Conservation (phyloP, 2,797 vertebrate species). For the Euphonia xanthogaster region DNA sequence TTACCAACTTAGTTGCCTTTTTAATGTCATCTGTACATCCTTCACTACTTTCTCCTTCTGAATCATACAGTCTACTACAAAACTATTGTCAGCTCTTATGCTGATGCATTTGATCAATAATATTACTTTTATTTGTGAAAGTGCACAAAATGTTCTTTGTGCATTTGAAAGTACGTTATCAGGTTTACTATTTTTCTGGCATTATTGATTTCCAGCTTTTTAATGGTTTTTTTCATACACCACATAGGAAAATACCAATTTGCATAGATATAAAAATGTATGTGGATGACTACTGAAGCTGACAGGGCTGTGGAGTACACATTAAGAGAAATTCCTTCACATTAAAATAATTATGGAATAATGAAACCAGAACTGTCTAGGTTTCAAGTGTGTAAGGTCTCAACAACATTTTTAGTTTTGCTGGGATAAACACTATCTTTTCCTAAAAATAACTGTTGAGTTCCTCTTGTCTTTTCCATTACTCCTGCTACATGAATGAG, state of each 20-base stretch:
- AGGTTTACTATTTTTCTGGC: background rate
- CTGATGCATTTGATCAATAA: background rate
- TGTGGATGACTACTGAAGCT: background rate
- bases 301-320: background rate
- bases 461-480: slow-evolving; percentile 43
- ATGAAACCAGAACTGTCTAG: background rate
- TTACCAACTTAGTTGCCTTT: background rate
- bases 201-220: background rate
- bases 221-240: background rate
- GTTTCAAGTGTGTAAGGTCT: background rate
- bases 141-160: background rate
- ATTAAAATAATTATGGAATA: background rate
- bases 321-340: background rate
- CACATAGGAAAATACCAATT: background rate
- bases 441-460: slow-evolving; percentile 17
- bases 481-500: background rate
- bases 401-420: background rate
- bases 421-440: slow-evolving; percentile 18
- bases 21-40: background rate
- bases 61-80: background rate
- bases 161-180: background rate
- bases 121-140: background rate
- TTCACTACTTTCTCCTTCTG: background rate
- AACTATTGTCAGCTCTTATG: background rate
- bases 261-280: background rate